Evolutionary conservation across 2,797 vertebrate genomes (phyloP).

Genomic region (Numenius phaeopus): DNA sequence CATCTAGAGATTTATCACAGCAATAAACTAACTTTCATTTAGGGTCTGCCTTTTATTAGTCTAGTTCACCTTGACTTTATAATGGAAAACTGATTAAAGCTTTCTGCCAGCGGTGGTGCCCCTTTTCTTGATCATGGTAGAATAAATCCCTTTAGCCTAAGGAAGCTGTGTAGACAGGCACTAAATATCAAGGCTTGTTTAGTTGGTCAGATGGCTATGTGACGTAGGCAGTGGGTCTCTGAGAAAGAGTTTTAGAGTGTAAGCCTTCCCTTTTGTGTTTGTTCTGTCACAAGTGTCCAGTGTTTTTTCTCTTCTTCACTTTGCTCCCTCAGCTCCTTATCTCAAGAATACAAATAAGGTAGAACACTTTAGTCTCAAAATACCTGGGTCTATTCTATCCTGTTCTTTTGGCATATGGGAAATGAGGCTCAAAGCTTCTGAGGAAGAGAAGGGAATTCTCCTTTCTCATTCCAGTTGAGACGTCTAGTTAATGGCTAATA

Average conservation of each 20-base stretch:
- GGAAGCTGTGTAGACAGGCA: neutral
- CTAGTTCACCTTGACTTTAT: constrained; percentile 30
- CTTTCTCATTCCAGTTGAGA: neutral
- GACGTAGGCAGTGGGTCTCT: neutral
- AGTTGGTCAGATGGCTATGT: fast-evolving
- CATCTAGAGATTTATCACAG: constrained; percentile 11
- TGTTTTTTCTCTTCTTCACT: neutral
- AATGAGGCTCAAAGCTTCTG: neutral
- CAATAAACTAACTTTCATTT: constrained; percentile 35
- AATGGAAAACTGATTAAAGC: neutral
- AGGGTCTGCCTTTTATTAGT: constrained; percentile 22
- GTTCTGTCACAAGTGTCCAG: neutral
- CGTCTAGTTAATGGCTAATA: neutral
- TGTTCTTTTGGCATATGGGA: neutral
- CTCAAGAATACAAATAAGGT: neutral
- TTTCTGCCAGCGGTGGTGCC: neutral
- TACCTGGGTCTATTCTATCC: neutral
- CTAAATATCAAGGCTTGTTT: neutral
- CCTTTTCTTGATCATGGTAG: neutral
- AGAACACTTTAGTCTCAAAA: neutral
- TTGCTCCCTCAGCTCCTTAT: neutral
- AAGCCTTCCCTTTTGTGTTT: neutral
- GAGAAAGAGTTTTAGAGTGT: neutral
- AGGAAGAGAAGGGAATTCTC: neutral
- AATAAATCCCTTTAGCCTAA: neutral